A percentile compares a stretch with the other conserved stretches of the same genome.
Conservation (phyloP, 1,140 invertebrate species). For the Trichomalopsis sarcophagae region DNA sequence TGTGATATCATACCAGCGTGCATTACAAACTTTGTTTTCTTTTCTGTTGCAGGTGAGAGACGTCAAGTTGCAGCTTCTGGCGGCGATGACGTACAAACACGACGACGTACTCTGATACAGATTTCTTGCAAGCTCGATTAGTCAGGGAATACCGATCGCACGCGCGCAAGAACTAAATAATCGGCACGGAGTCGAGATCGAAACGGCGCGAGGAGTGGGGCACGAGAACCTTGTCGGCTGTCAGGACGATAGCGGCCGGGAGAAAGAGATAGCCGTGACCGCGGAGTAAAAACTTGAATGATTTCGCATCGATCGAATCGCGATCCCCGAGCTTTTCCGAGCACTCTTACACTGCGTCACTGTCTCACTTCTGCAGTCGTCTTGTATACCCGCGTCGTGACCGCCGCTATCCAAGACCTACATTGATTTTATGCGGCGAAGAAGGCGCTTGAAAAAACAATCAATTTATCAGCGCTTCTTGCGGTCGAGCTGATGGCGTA, state of each 20-base stretch:
- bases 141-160: conserved; percentile 35
- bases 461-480: no score
- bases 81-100: neutral
- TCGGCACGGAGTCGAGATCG: neutral
- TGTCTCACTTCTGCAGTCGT: neutral
- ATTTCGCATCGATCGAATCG: conserved; percentile 51
- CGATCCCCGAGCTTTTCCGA: neutral
- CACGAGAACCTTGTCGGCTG: conserved; percentile 15
- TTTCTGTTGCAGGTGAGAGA: neutral
- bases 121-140: conserved; percentile 25
- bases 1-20: no score
- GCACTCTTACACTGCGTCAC: neutral
- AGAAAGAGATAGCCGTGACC: conserved; percentile 37
- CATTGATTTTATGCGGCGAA: no score
- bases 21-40: neutral
- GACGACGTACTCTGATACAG: neutral
- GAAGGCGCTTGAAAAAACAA: no score
- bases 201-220: no score
- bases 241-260: neutral
- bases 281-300: conserved; percentile 49
- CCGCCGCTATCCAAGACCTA: no score
- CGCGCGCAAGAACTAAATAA: conserved; percentile 38
- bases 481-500: no score
- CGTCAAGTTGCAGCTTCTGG: neutral
- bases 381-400: no score